Evolutionary conservation across 2,113 vertebrate genomes (phyloP).

Genomic region (Sciurus niger): DNA sequence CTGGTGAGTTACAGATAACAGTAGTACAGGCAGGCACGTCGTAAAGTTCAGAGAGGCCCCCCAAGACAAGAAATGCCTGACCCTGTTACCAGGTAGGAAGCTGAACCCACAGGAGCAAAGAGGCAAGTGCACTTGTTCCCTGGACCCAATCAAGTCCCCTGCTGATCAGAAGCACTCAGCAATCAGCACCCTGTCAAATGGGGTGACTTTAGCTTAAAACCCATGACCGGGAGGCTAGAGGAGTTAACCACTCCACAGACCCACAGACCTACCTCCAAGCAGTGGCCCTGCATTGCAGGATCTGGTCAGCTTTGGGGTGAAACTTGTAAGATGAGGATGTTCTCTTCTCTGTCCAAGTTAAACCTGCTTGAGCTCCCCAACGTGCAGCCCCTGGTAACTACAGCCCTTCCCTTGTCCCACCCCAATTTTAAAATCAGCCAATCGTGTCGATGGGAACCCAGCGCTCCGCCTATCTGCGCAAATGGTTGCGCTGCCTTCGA

Average conservation of each 20-base stretch:
- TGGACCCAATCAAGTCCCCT: accelerated
- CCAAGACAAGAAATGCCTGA: neutral
- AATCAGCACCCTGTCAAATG: neutral
- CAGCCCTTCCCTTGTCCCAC: too few species aligned
- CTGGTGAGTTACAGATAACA: neutral
- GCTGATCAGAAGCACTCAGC: neutral
- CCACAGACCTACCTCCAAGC: neutral
- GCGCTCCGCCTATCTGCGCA: too few species aligned
- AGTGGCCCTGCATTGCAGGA: neutral
- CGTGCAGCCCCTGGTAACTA: too few species aligned
- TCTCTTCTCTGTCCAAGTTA: too few species aligned
- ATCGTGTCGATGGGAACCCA: too few species aligned
- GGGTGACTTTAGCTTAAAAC: neutral
- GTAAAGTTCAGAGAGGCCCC: neutral
- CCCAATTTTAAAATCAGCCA: too few species aligned
- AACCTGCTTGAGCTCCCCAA: too few species aligned
- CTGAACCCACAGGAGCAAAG: neutral
- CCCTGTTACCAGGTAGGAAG: neutral
- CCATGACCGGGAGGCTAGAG: neutral
- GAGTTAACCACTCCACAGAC: neutral
- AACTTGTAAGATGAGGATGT: too few species aligned
- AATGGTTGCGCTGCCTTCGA: neutral
- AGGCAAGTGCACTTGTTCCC: neutral
- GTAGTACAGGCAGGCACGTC: neutral
- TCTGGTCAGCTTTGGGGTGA: neutral